A percentile compares a stretch with the other conserved stretches of the same genome.
These are phyloP conservation scores for Tragelaphus scriptus DNA, from an alignment of 2,113 vertebrate species.

Conservation along the genomic window DNA sequence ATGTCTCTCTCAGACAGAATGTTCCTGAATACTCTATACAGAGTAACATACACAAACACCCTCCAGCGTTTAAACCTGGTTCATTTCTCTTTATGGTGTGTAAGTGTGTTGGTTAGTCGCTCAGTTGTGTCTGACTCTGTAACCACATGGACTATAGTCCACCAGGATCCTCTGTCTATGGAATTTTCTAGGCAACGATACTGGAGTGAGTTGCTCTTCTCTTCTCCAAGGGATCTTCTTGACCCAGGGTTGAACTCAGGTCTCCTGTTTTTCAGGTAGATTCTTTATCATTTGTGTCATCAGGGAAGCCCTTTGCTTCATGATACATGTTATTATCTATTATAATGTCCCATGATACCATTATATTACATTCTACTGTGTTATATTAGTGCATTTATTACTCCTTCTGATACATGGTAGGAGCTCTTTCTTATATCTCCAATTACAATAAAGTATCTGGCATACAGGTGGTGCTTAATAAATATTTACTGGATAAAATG, in stretches of 20 bases:
- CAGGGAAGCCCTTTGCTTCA: background rate
- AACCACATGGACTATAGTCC: background rate
- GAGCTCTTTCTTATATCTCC: background rate
- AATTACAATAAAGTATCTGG: background rate
- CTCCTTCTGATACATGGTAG: background rate
- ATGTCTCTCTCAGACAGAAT: background rate
- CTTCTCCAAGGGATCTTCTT: background rate
- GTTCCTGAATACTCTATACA: background rate
- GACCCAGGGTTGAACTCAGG: background rate
- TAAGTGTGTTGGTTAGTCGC: rapidly evolving
- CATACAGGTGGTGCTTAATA: too few species aligned
- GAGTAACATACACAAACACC: background rate
- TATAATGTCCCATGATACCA: too few species aligned
- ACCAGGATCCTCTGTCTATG: background rate
- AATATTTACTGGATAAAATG: too few species aligned
- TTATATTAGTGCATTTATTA: background rate
- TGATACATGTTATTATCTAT: background rate
- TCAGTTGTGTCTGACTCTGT: background rate
- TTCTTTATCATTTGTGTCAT: background rate
- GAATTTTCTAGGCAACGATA: background rate
- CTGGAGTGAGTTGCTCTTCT: background rate
- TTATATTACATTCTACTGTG: background rate
- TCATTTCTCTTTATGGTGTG: background rate
- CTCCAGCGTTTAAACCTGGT: background rate
- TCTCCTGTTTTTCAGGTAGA: background rate